Conservation (phyloP, 1,140 invertebrate species). For the Luehdorfia chinensis region DNA sequence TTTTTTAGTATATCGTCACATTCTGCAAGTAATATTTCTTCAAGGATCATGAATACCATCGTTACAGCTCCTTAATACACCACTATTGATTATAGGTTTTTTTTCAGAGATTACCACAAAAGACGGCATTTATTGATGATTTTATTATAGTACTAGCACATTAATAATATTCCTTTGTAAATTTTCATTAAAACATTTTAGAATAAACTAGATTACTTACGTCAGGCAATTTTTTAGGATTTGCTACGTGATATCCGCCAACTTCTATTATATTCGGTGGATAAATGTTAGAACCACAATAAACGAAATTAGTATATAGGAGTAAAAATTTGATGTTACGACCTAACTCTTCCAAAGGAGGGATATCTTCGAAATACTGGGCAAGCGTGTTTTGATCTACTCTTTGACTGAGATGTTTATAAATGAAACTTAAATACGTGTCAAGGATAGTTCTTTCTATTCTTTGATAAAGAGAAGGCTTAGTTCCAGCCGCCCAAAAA, state of each 20-base stretch:
- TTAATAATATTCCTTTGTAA: too few species aligned
- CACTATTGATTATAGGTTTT: too few species aligned
- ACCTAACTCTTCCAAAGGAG: constrained; percentile 77
- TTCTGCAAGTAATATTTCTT: too few species aligned
- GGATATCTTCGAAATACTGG: constrained; percentile 78
- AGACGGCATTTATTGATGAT: too few species aligned
- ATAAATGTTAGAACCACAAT: constrained; percentile 76
- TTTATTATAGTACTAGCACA: too few species aligned
- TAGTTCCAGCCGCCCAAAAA: constrained; percentile 50
- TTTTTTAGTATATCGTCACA: too few species aligned
- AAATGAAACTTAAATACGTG: background rate
- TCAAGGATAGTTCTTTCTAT: constrained; percentile 8
- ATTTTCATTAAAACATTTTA: too few species aligned
- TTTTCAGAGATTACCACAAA: too few species aligned
- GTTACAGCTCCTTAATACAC: too few species aligned
- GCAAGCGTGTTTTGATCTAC: constrained; percentile 39
- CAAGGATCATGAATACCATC: too few species aligned
- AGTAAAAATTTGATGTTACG: constrained; percentile 79
- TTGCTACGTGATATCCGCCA: constrained; percentile 80
- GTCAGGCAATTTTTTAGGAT: constrained; percentile 74
- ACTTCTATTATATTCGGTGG: constrained; percentile 81
- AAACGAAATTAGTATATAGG: constrained; percentile 79
- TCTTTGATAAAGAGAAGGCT: constrained; percentile 47
- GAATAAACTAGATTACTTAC: too few species aligned
- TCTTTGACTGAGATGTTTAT: constrained; percentile 5